Base-by-base conservation (phyloP, 2,888 invertebrate species). In the Agrochola lota region DNA sequence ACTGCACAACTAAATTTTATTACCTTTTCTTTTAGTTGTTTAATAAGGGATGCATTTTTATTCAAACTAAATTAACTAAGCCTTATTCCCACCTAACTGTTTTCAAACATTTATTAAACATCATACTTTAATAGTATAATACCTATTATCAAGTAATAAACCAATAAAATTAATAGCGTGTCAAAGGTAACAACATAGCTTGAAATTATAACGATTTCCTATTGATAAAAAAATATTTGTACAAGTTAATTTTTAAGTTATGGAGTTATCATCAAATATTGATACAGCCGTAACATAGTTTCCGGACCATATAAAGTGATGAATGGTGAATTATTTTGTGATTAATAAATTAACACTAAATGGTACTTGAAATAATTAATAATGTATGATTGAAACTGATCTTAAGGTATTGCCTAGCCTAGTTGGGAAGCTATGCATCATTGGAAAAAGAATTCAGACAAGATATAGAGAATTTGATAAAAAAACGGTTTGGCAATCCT, bases 321-420 rank as follows among this genome's bases (percentile, higher is more conserved):
- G 5, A 64, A 69, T 77, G 68, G 17, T 35, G 12, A 46, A 43
- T 40, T 30, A 49, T 23, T 81, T 15, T 26, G 26, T 62, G 43
- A 80, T 77, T 35, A 71, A 77, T 71, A 78, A 78, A 57, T 70
- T 57, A 26, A 60, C 52, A 60, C 59, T 59, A 9, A 52, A 66
- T 46, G 26, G 82, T 52, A 43, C 62, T 49, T 57, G 52, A 20
- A 30, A 52, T 71, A 57, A 81, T 81, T 67, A 71, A 83, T 71
- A 83, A 83, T 83, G 67, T 67, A 78, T 81, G 70, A 59, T 62
- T 70, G 78, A 71, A 71, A 81, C 40, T 52, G 62, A 78, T 81
- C 66, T 57, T 15, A 57, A 63, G 35, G 26, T 35, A 43, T 78
- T 59, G 46, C 20, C 23, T 57, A 11, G 23, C 78, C 78, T 35